Evolutionary conservation across 2,797 vertebrate species (phyloP), one percentile per base, ranked within the genome.

Genomic region (Lindbergichthys nudifrons): DNA sequence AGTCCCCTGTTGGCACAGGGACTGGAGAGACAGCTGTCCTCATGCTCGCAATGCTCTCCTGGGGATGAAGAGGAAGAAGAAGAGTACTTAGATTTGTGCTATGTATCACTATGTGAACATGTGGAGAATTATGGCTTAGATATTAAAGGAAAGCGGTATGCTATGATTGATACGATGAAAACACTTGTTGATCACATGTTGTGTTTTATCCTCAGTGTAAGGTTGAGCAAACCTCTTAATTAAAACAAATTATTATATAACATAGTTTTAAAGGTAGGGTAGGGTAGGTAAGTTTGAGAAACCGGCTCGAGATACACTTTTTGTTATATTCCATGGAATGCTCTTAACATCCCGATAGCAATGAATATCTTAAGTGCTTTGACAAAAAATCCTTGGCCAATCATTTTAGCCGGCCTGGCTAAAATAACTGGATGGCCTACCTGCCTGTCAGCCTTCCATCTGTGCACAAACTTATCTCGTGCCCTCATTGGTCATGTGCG

Each of bases 1-100:
- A 75, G 91, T 19, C 96, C 97, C 10, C 94, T 94, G 0, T 98
- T 96, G 60, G 94, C 94, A 82, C 97, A 99, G 0, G 97, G 97
- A 21, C 95, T 93, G 15, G 96, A 97, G 0, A 94, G 90, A 79
- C 97, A 99, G 87, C 95, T 95, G 77, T 98, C 97, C 2, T 95
- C 94, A 36, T 92, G 91, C 67, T 96, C 95, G 87, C 97, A 99
- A n/a, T 87, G 90, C 3, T 70, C 81, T 54, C 97, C 97, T 98
- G 84, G 1, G 5, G 72, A 70, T 18, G 13, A 51, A 77, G 7
- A 58, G 9, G 13, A 54, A 57, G 56, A 4, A 36, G 23, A 72
- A 63, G 3, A 50, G 14, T 0, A 39, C 58, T 68, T 32, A 45
- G 41, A 36, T 32, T 3, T 42, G 39, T 15, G 4, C 8, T 10